These are phyloP conservation scores for Phyllostomus hastatus DNA, from an alignment of 2,113 vertebrate genomes.

Conservation along the genomic window DNA sequence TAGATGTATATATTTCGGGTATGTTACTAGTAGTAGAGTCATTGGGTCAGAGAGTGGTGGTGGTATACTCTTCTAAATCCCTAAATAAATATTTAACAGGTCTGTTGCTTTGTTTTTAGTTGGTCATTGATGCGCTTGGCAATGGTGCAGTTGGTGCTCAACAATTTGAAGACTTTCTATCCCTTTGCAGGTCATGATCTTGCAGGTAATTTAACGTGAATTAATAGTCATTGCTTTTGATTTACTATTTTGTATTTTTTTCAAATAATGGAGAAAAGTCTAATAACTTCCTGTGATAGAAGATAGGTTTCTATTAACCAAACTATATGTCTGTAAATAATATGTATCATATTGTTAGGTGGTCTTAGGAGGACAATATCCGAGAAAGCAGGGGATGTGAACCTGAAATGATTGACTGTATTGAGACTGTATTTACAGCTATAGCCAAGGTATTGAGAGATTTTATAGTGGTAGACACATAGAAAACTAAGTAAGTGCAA, in stretches of 20 bases:
- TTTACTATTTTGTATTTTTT: neutral
- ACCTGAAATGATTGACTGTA: neutral
- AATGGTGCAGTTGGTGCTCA: slow-evolving; percentile 96
- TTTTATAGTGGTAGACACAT: neutral
- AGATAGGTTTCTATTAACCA: neutral
- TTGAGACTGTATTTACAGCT: neutral
- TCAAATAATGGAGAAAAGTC: neutral
- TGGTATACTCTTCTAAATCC: neutral
- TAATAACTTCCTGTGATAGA: neutral
- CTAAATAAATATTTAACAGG: slow-evolving; percentile 41
- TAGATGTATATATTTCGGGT: neutral
- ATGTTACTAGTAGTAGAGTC: neutral
- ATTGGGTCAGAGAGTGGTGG: neutral
- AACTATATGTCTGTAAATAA: neutral
- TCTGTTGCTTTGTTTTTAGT: slow-evolving; percentile 81
- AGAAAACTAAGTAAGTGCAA: neutral
- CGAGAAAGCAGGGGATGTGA: neutral
- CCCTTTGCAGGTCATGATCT: slow-evolving; percentile 96
- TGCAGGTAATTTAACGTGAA: slow-evolving; percentile 86
- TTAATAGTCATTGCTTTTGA: neutral
- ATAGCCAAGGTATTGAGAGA: neutral
- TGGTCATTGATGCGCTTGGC: slow-evolving; percentile 98
- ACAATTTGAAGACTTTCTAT: slow-evolving; percentile 96
- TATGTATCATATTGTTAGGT: neutral
- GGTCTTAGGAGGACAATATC: neutral